A percentile compares a stretch with the other conserved stretches of the same genome.
Evolutionary conservation across 2,797 vertebrate species (phyloP).

Genomic region (Synaphobranchus kaupii): DNA sequence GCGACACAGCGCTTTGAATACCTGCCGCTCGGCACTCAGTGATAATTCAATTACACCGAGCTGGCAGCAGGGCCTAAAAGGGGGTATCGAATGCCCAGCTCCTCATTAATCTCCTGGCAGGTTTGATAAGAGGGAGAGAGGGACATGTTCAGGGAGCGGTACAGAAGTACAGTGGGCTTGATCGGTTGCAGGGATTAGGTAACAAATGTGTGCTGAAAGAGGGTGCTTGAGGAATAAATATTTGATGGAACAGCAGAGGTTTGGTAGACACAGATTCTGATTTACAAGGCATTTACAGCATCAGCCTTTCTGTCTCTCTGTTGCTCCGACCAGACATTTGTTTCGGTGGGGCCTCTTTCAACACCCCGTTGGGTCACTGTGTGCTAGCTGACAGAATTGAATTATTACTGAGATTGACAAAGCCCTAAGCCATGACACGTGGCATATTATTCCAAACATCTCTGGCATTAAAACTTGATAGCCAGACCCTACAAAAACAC

Average conservation of each 20-base stretch:
- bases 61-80: background rate
- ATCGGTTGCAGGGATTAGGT: background rate
- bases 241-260: too few relatives aligned
- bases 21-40: constrained; percentile 20
- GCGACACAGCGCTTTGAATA: background rate
- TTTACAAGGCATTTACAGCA: background rate
- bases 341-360: constrained; percentile 45
- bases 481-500: background rate
- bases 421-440: constrained; percentile 6
- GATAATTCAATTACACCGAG: constrained; percentile 27
- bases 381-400: constrained; percentile 50
- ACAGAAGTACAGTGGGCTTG: background rate
- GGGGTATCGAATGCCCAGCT: background rate
- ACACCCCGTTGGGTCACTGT: constrained; percentile 44
- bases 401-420: constrained; percentile 53
- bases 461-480: background rate
- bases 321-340: constrained; percentile 43
- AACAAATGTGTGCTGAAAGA: background rate
- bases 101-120: background rate
- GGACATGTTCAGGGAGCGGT: background rate
- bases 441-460: background rate
- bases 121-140: background rate
- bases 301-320: background rate
- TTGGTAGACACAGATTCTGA: background rate
- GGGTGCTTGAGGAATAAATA: background rate